Percentiles rank a stretch among this genome's conserved stretches.
These are phyloP conservation scores for Drosophila cyrtoloma DNA, from an alignment of 2,888 invertebrate genomes.

Conservation along the genomic window DNA sequence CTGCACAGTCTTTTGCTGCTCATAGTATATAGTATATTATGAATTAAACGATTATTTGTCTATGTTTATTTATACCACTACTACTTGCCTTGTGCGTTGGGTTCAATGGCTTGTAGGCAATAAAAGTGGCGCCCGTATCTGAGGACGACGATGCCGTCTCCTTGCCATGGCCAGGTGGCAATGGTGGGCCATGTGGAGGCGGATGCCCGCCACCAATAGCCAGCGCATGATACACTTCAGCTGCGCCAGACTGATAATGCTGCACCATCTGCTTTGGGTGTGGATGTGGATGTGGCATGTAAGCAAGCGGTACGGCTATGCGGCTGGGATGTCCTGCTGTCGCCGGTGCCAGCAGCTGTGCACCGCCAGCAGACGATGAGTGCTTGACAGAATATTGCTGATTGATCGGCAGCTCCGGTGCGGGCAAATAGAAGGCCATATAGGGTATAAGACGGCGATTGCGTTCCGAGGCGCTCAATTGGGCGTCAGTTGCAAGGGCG, in stretches of 20 bases:
- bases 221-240: slow-evolving; percentile 79
- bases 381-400: slow-evolving; percentile 83
- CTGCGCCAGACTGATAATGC: slow-evolving; percentile 74
- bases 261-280: slow-evolving; percentile 7
- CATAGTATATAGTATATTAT: slow-evolving; percentile 42
- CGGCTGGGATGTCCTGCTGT: slow-evolving; percentile 45
- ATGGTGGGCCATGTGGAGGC: slow-evolving; percentile 62
- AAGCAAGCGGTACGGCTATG: slow-evolving; percentile 81
- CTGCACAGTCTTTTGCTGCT: slow-evolving; percentile 82
- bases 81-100: slow-evolving; percentile 71
- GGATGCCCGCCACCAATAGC: slow-evolving; percentile 44
- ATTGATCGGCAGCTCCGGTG: slow-evolving; percentile 86
- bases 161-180: slow-evolving; percentile 59
- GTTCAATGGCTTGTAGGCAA: slow-evolving; percentile 74
- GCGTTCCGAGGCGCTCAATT: slow-evolving; percentile 86
- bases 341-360: slow-evolving; percentile 67
- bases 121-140: slow-evolving; percentile 66
- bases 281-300: slow-evolving; percentile 71
- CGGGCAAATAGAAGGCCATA: slow-evolving; percentile 92
- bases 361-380: slow-evolving; percentile 50
- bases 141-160: slow-evolving; percentile 46
- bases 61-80: slow-evolving; percentile 61
- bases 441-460: slow-evolving; percentile 93
- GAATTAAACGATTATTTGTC: slow-evolving; percentile 64
- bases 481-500: slow-evolving; percentile 66